Percentiles rank a stretch among this genome's conserved stretches.
Evolutionary conservation across 2,888 invertebrate species (phyloP).

Genomic region (Lasius platythorax): DNA sequence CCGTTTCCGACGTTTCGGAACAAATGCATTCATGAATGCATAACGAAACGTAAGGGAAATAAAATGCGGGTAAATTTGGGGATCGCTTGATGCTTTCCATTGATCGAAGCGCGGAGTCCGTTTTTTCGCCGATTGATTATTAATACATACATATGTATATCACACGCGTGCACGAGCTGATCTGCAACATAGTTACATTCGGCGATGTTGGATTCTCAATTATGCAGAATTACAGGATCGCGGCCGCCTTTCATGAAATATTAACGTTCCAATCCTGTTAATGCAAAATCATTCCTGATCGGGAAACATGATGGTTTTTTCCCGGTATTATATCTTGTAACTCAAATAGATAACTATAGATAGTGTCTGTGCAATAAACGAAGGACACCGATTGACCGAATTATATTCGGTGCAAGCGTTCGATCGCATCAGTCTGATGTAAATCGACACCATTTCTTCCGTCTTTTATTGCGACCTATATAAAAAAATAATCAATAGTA

Average conservation of each 20-base stretch:
- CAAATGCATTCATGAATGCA: not conserved
- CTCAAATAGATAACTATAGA: slow-evolving; percentile 40
- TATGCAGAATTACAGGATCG: slow-evolving; percentile 68
- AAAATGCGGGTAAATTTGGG: not conserved
- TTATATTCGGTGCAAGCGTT: slow-evolving; percentile 30
- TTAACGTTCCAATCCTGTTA: slow-evolving; percentile 65
- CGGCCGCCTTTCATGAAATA: slow-evolving; percentile 66
- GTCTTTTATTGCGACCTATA: not conserved
- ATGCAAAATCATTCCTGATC: slow-evolving; percentile 56
- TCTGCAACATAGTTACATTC: slow-evolving; percentile 12
- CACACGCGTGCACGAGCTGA: slow-evolving; percentile 5
- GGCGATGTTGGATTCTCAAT: slow-evolving; percentile 62
- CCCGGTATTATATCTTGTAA: slow-evolving; percentile 31
- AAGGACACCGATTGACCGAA: slow-evolving; percentile 49
- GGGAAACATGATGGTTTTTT: slow-evolving; percentile 47
- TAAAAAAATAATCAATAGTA: slow-evolving; percentile 26
- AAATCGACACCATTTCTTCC: slow-evolving; percentile 12
- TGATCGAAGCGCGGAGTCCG: slow-evolving; percentile 58
- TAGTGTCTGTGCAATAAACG: slow-evolving; percentile 34
- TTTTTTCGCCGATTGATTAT: slow-evolving; percentile 71
- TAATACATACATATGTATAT: slow-evolving; percentile 24
- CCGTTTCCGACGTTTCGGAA: not conserved
- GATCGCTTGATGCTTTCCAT: slow-evolving; percentile 7
- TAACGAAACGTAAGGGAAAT: not conserved
- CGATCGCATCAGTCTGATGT: not conserved